Evolutionary conservation across 2,797 vertebrate species (phyloP), one percentile per base, ranked within the genome.

Genomic region (Carcharodon carcharias): DNA sequence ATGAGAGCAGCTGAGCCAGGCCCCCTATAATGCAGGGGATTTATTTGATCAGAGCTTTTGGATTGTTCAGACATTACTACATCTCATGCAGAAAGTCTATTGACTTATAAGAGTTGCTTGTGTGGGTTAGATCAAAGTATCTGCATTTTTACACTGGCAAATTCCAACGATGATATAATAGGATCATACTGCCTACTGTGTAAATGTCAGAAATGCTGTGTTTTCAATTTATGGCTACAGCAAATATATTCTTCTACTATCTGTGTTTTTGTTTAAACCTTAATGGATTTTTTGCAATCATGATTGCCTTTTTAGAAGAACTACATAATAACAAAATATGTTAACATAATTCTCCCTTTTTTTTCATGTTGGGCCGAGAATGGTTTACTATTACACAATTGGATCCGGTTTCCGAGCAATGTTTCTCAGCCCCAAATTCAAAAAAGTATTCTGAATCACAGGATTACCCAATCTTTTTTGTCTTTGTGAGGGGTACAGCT

Each of bases 41-140:
- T 65, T 45, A 65, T 54, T 71, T 95, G 45, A 54, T 67, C 5
- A 50, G 35, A 31, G n/a, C 45, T 31, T 12, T 71, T 31, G 8
- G 65, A 95, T 71, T 95, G 23, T 54, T 95, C 93, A 95, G 63
- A 2, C 16, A 50, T 26, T 45, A 45, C 9, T 50, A 54, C 65
- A 67, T 45, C 92, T 94, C 67, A 54, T 69, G 93, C 93, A 95
- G 63, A 50, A 94, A 69, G 12, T 95, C 40, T 31, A 50, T 95
- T 95, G 63, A 54, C 69, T 16, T 28, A 28, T 71, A 93, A 93
- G 28, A 40, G 61, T 5, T 71, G 67, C 93, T 31, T 28, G 65
- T 54, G 21, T 93, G 91, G 91, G 91, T 67, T 93, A n/a, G 91
- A 21, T 93, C 61, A 93, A 92, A 61, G 89, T 6, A 58, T 91